Conservation (phyloP, 2,797 vertebrate genomes). For the Hydrocynus forskahlii region DNA sequence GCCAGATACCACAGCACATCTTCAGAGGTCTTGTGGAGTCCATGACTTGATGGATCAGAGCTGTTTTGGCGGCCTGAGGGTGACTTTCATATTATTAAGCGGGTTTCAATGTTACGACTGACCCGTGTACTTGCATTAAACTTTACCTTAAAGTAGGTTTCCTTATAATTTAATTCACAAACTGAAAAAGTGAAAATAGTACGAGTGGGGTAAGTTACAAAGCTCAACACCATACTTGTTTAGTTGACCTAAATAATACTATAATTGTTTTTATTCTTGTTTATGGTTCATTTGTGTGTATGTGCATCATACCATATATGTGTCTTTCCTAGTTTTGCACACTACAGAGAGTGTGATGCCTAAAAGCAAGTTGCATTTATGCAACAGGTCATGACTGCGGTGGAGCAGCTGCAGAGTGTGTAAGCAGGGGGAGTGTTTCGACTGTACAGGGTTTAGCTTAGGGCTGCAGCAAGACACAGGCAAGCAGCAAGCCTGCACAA, state of each 20-base stretch:
- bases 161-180: not conserved
- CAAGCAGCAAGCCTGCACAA: constrained; percentile 25
- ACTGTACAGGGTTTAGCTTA: constrained; percentile 9
- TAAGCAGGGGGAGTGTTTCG: not conserved
- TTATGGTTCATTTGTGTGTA: not conserved
- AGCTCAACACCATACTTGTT: not conserved
- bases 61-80: too few relatives aligned
- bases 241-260: not conserved
- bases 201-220: not conserved
- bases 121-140: not conserved
- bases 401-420: constrained; percentile 18
- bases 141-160: not conserved
- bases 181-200: not conserved
- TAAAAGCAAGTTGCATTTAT: not conserved
- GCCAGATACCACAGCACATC: too few relatives aligned
- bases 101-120: too few relatives aligned
- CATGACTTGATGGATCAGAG: too few relatives aligned
- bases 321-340: not conserved
- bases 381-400: not conserved
- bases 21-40: too few relatives aligned
- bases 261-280: not conserved
- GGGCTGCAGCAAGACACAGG: constrained; percentile 10
- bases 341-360: not conserved
- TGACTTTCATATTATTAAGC: too few relatives aligned
- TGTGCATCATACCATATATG: not conserved